Evolutionary conservation across 2,797 vertebrate genomes (phyloP).

Genomic region (Rhinophrynus dorsalis): DNA sequence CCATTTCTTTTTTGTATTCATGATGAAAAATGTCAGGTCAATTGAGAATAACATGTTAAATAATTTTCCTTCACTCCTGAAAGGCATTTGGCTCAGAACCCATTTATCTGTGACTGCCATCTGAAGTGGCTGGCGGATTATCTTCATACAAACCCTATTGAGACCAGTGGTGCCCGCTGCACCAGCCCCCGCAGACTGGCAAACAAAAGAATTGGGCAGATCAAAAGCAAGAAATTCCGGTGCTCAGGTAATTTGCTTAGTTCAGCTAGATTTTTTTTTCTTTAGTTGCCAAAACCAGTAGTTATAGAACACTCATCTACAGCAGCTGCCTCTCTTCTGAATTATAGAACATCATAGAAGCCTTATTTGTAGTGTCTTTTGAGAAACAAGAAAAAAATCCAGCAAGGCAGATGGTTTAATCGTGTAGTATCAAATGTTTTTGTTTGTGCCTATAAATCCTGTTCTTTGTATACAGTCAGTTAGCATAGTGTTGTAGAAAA

Average conservation of each 20-base stretch:
- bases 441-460: not conserved
- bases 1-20: conserved; percentile 45
- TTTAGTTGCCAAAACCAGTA: conserved; percentile 47
- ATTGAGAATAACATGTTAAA: conserved; percentile 58
- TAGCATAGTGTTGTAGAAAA: no score
- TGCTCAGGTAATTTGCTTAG: conserved; percentile 83
- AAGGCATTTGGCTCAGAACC: conserved; percentile 96
- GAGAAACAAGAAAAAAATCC: conserved; percentile 29
- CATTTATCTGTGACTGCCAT: conserved; percentile 97
- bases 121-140: conserved; percentile 98
- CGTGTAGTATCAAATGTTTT: conserved; percentile 14
- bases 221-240: conserved; percentile 93
- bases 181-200: conserved; percentile 82
- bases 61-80: conserved; percentile 56
- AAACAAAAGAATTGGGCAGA: conserved; percentile 89
- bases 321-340: conserved; percentile 51
- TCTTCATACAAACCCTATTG: conserved; percentile 94
- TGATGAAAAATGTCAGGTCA: conserved; percentile 41
- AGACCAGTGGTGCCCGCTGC: conserved; percentile 84
- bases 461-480: no score
- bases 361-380: conserved; percentile 42
- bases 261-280: conserved; percentile 53
- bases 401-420: conserved; percentile 43
- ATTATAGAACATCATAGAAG: conserved; percentile 49
- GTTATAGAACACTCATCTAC: conserved; percentile 49